Percentiles rank a stretch among this genome's conserved stretches.
Evolutionary conservation across 2,888 invertebrate species (phyloP).

Genomic region (Odontocolon sp.): DNA sequence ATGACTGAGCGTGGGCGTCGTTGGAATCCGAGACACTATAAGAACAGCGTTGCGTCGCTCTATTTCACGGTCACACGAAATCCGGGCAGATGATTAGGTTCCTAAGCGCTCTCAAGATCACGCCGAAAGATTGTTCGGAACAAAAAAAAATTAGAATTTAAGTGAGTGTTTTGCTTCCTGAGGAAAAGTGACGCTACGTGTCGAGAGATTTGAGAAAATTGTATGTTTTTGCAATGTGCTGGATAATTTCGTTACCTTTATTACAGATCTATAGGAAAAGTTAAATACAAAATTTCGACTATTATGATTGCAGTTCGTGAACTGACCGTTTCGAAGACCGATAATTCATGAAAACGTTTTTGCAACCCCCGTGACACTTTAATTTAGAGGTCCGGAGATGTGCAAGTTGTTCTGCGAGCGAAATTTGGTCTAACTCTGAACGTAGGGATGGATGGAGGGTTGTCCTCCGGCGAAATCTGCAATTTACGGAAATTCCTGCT

Average conservation of each 20-base stretch:
- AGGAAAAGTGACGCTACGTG: conserved; percentile 5
- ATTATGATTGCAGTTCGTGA: conserved; percentile 38
- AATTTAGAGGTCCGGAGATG: conserved; percentile 50
- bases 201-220: conserved; percentile 50
- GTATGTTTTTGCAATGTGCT: conserved; percentile 49
- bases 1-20: conserved; percentile 46
- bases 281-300: conserved; percentile 8
- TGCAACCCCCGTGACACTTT: conserved; percentile 55
- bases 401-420: conserved; percentile 55
- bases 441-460: conserved; percentile 58
- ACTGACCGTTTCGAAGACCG: conserved; percentile 44
- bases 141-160: conserved; percentile 13
- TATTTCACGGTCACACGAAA: conserved; percentile 46
- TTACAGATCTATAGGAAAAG: background rate
- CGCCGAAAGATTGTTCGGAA: conserved; percentile 9
- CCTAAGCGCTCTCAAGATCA: conserved; percentile 6
- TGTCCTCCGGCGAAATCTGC: conserved; percentile 68
- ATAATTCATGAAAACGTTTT: conserved; percentile 50
- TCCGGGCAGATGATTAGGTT: conserved; percentile 21
- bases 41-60: conserved; percentile 39
- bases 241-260: background rate
- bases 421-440: no score
- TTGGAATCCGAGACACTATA: conserved; percentile 38
- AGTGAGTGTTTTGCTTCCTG: conserved; percentile 15
- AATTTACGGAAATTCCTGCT: conserved; percentile 76